These are phyloP conservation scores for Tachysurus fulvidraco DNA, from an alignment of 2,113 vertebrate species.

Conservation along the genomic window DNA sequence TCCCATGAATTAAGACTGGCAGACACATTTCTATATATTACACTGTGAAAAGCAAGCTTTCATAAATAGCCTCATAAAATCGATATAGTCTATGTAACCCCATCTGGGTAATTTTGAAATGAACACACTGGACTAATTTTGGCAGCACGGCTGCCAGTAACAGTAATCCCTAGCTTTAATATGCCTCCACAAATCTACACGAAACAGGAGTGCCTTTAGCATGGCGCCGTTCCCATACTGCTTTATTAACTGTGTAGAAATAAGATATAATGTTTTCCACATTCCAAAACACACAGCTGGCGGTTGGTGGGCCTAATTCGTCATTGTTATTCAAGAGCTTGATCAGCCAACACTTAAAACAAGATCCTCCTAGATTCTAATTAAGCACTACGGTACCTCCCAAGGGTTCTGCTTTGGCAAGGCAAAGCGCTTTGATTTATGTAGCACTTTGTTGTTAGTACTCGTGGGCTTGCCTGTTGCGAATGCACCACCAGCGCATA, in stretches of 20 bases:
- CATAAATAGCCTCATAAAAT: constrained; percentile 70
- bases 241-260: constrained; percentile 64
- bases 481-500: constrained; percentile 60
- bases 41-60: constrained; percentile 55
- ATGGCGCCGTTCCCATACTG: constrained; percentile 59
- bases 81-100: constrained; percentile 66
- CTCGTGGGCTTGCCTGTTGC: constrained; percentile 72
- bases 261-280: constrained; percentile 55
- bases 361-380: constrained; percentile 82
- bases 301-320: constrained; percentile 72
- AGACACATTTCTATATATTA: constrained; percentile 37
- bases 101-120: constrained; percentile 69
- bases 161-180: constrained; percentile 51
- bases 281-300: constrained; percentile 67
- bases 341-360: constrained; percentile 79
- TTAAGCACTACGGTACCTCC: constrained; percentile 78
- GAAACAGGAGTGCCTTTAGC: constrained; percentile 49
- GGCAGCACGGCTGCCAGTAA: constrained; percentile 61
- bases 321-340: constrained; percentile 77
- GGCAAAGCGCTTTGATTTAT: constrained; percentile 79
- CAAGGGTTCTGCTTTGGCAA: constrained; percentile 72
- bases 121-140: constrained; percentile 67
- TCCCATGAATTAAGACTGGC: constrained; percentile 31
- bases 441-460: constrained; percentile 74
- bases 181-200: constrained; percentile 53